Percentiles rank a stretch among this genome's conserved stretches.
These are phyloP conservation scores for Mesorhabditis spiculigera DNA, from an alignment of 2,888 invertebrate species.

Conservation along the genomic window DNA sequence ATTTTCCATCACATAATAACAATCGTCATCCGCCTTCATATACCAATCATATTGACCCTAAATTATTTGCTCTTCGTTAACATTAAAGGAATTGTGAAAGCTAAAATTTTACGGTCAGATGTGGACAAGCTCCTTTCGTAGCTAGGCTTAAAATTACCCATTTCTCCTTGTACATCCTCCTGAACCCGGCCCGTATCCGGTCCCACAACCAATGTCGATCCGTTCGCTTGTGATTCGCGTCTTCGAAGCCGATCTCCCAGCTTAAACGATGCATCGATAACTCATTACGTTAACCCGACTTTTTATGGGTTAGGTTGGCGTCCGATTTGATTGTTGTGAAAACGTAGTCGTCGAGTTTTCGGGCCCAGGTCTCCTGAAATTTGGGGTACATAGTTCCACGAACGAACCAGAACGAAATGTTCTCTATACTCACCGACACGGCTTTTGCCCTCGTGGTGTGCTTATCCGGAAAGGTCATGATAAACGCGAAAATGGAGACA, in stretches of 20 bases:
- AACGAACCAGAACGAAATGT: background rate
- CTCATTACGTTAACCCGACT: background rate
- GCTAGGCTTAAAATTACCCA: background rate
- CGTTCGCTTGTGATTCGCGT: background rate
- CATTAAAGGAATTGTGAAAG: background rate
- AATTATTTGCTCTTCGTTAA: background rate
- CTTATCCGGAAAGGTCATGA: background rate
- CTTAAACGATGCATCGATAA: background rate
- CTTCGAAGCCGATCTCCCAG: background rate
- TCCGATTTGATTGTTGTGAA: background rate
- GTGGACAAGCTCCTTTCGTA: no score
- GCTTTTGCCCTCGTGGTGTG: background rate
- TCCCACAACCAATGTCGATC: background rate
- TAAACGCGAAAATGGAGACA: background rate
- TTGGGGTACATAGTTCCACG: background rate
- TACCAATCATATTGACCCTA: background rate
- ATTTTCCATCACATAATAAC: constrained; percentile 5
- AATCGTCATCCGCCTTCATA: constrained; percentile 4
- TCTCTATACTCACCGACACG: background rate
- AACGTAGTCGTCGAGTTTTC: background rate
- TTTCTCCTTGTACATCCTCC: constrained; percentile 5
- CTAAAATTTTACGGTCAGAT: no score
- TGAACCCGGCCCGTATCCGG: background rate
- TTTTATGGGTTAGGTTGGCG: background rate
- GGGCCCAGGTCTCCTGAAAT: background rate